These are phyloP conservation scores for Paracentrotus lividus DNA, from an alignment of 53 echinoderm and acorn worm species.

Conservation along the genomic window DNA sequence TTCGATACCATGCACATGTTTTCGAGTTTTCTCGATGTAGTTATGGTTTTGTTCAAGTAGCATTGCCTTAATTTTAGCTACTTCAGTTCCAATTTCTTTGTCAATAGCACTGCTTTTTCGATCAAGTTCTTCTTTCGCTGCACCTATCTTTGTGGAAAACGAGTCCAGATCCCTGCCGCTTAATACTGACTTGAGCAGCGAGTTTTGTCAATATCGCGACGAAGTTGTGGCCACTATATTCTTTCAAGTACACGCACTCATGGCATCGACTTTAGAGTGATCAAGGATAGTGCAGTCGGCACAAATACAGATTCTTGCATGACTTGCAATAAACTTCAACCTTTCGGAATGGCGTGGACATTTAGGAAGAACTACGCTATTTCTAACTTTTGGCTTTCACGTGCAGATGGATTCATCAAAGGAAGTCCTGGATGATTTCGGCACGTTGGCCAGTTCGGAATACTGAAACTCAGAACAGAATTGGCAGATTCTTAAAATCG, in stretches of 20 bases:
- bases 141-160: background rate
- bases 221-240: slow-evolving; percentile 22
- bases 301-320: slow-evolving; percentile 17
- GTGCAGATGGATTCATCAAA: background rate
- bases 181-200: background rate
- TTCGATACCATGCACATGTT: background rate
- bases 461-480: background rate
- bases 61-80: background rate
- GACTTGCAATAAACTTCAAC: slow-evolving; percentile 51
- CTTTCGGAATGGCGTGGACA: slow-evolving; percentile 10
- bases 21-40: background rate
- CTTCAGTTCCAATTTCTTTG: background rate
- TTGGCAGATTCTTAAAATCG: slow-evolving; percentile 3
- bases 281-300: slow-evolving; percentile 49
- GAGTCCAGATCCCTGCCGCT: background rate
- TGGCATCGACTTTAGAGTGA: slow-evolving; percentile 49
- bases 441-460: slow-evolving; percentile 1
- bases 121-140: background rate
- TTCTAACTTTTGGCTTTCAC: background rate
- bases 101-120: background rate
- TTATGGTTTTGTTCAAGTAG: background rate
- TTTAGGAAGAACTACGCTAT: background rate
- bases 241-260: slow-evolving; percentile 33
- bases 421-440: background rate
- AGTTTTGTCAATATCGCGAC: slow-evolving; percentile 5